Conservation (phyloP, 2,113 vertebrate species). For the Atlantisia rogersi region DNA sequence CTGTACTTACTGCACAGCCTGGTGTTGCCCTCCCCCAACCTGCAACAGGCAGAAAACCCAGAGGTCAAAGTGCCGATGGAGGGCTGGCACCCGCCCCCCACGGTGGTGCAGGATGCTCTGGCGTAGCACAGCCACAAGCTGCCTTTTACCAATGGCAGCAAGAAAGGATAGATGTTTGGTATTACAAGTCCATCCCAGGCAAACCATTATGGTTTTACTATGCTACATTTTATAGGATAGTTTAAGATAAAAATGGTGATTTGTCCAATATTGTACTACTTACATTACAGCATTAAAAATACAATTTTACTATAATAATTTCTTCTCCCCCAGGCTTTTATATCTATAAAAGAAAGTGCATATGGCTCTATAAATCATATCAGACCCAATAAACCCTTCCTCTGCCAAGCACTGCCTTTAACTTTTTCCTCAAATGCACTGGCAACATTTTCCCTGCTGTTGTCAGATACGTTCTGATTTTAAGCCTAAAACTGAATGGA, state of each 20-base stretch:
- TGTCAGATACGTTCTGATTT: background rate
- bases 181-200: background rate
- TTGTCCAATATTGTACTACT: slow-evolving; percentile 26
- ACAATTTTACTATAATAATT: slow-evolving; percentile 34
- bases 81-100: fast-evolving
- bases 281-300: slow-evolving; percentile 46
- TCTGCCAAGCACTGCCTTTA: slow-evolving; percentile 19
- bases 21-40: background rate
- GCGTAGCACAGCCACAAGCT: background rate
- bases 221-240: slow-evolving; percentile 6
- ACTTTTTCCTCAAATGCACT: slow-evolving; percentile 6
- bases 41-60: background rate
- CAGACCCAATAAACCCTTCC: slow-evolving; percentile 44
- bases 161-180: background rate
- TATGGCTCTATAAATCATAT: slow-evolving; percentile 61
- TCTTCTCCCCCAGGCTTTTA: slow-evolving; percentile 29
- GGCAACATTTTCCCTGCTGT: background rate
- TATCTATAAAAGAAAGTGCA: slow-evolving; percentile 44
- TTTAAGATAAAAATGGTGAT: slow-evolving; percentile 30
- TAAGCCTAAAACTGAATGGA: background rate
- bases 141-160: background rate
- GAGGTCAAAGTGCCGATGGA: background rate
- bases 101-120: background rate
- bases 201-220: slow-evolving; percentile 18
- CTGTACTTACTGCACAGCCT: fast-evolving